Percentiles rank a stretch among this genome's conserved stretches.
Conservation (phyloP, 2,888 invertebrate genomes). For the Chromoteleia sp. region DNA sequence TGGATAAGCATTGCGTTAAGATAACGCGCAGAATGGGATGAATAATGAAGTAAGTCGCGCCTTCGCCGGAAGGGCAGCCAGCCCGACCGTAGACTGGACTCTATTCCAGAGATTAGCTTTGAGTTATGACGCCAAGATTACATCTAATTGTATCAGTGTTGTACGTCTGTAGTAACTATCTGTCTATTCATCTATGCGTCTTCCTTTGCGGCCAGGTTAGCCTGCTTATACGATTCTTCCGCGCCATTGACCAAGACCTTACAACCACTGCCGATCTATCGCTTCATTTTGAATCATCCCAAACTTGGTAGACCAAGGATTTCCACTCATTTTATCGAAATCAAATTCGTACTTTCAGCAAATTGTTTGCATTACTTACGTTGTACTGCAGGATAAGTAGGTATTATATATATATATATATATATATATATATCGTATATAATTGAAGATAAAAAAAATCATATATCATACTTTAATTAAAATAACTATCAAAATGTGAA, state of each 20-base stretch:
- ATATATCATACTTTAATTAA: too few relatives aligned
- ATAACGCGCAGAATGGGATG: constrained; percentile 83
- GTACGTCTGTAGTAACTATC: constrained; percentile 79
- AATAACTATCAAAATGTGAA: too few relatives aligned
- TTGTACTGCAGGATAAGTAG: constrained; percentile 23
- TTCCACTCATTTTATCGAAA: constrained; percentile 43
- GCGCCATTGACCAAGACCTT: constrained; percentile 83
- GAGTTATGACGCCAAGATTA: constrained; percentile 84
- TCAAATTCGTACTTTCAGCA: constrained; percentile 47
- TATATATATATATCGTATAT: too few relatives aligned
- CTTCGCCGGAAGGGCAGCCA: constrained; percentile 81
- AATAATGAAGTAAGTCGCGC: constrained; percentile 84
- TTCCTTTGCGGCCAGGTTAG: constrained; percentile 68
- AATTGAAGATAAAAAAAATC: too few relatives aligned
- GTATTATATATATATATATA: constrained; percentile 18
- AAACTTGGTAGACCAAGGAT: constrained; percentile 70
- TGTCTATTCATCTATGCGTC: constrained; percentile 81
- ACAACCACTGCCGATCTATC: constrained; percentile 77
- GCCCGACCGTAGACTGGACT: constrained; percentile 75
- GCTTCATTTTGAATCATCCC: constrained; percentile 79
- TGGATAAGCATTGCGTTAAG: constrained; percentile 75
- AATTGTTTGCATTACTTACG: constrained; percentile 51
- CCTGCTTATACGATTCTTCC: constrained; percentile 76
- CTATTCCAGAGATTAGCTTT: constrained; percentile 82
- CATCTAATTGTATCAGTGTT: constrained; percentile 84